Base-by-base conservation (phyloP, 2,113 vertebrate species). In the Setophaga coronata region DNA sequence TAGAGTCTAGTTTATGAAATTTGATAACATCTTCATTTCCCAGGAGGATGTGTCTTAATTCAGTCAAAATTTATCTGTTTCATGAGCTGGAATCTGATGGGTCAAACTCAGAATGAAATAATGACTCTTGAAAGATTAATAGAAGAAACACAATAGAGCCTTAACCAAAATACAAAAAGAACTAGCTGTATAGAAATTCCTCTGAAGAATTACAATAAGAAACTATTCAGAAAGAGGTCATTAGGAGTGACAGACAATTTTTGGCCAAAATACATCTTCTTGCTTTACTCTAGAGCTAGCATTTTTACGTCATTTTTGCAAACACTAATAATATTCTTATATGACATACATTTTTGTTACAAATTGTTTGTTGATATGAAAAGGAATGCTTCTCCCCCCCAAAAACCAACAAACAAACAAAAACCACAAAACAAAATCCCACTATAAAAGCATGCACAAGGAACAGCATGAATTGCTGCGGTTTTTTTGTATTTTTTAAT, bases 51-150 rank as follows among this genome's bases (percentile, higher is more conserved):
- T 71, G 54, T 54, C 48, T 95, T 71, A 89, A 77, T 95, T 87
- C 33, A 43, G 53, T 72, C 57, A 94, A 97, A 97, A 93, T 79
- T 80, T 65, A 82, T 40, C 60, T 84, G 40, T 20, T 72, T 95
- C 36, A n/a, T 58, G 48, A 84, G 8, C 8, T 78, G 62, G 36
- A 84, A 95, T 96, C 56, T 72, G n/a, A 66, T 79, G 51, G 29
- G 42, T 89, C 88, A 95, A 91, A 94, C 7, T 69, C 29, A 74
- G 19, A 51, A 76, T 36, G 76, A 76, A 71, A 60, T 74, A 21
- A 89, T 73, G 19, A 43, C 11, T 91, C 18, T 31, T 93, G 43
- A 34, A 93, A 74, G 86, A 89, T 91, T 97, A 97, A 91, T 74
- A 91, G 93, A 87, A 89, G 23, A n/a, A 87, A 62, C 18, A 78